Evolutionary conservation across 1,140 invertebrate genomes (phyloP).

Genomic region (Parapsyche elsis): DNA sequence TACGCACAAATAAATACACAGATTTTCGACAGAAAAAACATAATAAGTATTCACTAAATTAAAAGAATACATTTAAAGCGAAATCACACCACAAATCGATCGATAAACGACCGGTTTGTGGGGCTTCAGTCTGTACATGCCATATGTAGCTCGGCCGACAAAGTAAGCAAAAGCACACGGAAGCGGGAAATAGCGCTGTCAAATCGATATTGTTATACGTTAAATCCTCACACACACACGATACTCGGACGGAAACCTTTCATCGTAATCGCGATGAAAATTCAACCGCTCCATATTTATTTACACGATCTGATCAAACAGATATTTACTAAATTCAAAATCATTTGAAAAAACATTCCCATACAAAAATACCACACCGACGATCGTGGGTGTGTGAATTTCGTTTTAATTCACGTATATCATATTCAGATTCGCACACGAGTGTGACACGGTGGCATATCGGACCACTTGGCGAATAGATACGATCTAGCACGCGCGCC

Average conservation of each 20-base stretch:
- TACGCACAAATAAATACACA: too few species aligned
- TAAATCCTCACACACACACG: constrained; percentile 27
- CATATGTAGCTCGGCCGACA: neutral
- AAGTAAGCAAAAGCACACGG: neutral
- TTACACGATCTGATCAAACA: constrained; percentile 5
- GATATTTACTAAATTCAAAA: too few species aligned
- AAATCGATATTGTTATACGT: constrained; percentile 37
- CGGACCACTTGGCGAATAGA: neutral
- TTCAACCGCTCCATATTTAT: constrained; percentile 2
- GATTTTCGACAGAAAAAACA: too few species aligned
- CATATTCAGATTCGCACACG: too few species aligned
- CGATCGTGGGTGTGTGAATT: too few species aligned
- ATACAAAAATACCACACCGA: too few species aligned
- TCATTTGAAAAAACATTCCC: too few species aligned
- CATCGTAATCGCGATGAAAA: constrained; percentile 14
- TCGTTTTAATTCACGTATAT: too few species aligned
- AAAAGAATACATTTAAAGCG: neutral
- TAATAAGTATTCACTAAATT: too few species aligned
- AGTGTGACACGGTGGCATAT: too few species aligned
- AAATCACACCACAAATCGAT: neutral
- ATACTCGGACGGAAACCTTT: constrained; percentile 20
- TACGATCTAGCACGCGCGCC: constrained; percentile 26
- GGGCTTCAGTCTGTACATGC: constrained; percentile 32
- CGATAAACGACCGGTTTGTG: constrained; percentile 1
- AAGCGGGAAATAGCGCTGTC: constrained; percentile 28